Evolutionary conservation across 2,888 invertebrate genomes (phyloP), one percentile per base, ranked within the genome.

Genomic region (Brachycybe producta): DNA sequence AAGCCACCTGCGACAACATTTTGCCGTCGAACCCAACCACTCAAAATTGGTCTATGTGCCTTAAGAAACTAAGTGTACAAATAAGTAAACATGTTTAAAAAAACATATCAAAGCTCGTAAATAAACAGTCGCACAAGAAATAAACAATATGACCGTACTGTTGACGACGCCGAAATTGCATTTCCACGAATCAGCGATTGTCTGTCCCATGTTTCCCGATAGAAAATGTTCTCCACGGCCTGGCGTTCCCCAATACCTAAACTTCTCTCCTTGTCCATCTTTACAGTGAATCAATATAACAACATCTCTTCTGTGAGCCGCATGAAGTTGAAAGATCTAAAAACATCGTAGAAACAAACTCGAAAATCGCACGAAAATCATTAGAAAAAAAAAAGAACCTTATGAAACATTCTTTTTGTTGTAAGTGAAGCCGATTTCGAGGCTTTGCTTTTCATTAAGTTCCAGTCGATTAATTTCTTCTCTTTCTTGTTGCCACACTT

Each of bases 151-250:
- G n/a, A n/a, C n/a, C n/a, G n/a, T n/a, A n/a, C n/a, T n/a, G n/a
- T n/a, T n/a, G n/a, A n/a, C n/a, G n/a, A n/a, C n/a, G n/a, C n/a
- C n/a, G 15, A 39, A 39, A 39, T 17, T 39, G 39, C 39, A 39
- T 8, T 13, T 11, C 48, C 48, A 48, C 8, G 48, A 38, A 28
- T 43, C 42, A n/a, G 24, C 40, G 19, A 48, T 48, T 38, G 48
- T 19, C 3, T 3, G 21, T 11, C 48, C 48, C 11, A 48, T n/a
- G 3, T 26, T 27, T 4, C 48, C 40, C 1, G 24, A n/a, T 4
- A 48, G 19, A 17, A 48, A 40, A 24, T 24, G 23, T 13, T 41
- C 26, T 2, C 43, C 40, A 13, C 17, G 11, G 13, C 48, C 48
- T 2, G 40, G 40, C 2, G 39, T 48, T 3, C 43, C 48, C 42